Conservation (phyloP, 2,888 invertebrate species). For the Strigamia crassipes region DNA sequence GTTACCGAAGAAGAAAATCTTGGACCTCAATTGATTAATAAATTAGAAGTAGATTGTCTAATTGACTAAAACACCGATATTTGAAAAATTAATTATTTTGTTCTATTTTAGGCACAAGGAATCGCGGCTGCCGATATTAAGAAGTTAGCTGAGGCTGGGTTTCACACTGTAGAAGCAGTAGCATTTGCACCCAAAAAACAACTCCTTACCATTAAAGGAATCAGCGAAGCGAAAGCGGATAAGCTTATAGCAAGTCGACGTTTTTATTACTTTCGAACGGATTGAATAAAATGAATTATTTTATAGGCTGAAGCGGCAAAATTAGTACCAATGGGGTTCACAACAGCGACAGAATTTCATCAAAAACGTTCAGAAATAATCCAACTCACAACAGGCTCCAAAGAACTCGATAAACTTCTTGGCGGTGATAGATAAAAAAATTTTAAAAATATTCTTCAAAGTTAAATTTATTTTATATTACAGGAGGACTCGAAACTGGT, state of each 20-base stretch:
- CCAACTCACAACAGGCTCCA: constrained; percentile 91
- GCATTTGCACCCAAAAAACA: constrained; percentile 94
- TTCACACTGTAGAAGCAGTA: constrained; percentile 91
- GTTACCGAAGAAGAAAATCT: constrained; percentile 69
- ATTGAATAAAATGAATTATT: background rate
- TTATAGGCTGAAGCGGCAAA: constrained; percentile 80
- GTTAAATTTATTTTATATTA: background rate
- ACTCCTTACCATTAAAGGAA: constrained; percentile 86
- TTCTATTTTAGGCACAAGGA: constrained; percentile 75
- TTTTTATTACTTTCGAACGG: constrained; percentile 50
- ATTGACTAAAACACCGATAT: background rate
- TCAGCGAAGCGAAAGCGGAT: constrained; percentile 97
- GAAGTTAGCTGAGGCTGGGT: constrained; percentile 90
- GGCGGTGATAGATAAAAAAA: constrained; percentile 66
- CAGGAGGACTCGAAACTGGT: constrained; percentile 93
- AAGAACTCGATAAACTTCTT: constrained; percentile 86
- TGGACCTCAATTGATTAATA: constrained; percentile 73
- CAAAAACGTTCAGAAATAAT: constrained; percentile 94
- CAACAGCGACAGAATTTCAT: constrained; percentile 95
- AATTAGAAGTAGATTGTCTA: constrained; percentile 69
- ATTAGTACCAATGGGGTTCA: constrained; percentile 96
- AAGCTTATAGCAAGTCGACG: constrained; percentile 70
- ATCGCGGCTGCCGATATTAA: constrained; percentile 89
- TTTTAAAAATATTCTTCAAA: no score
- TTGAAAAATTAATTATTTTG: background rate